These are phyloP conservation scores for Drosophila hydei DNA, from an alignment of 1,140 invertebrate species.

Conservation along the genomic window DNA sequence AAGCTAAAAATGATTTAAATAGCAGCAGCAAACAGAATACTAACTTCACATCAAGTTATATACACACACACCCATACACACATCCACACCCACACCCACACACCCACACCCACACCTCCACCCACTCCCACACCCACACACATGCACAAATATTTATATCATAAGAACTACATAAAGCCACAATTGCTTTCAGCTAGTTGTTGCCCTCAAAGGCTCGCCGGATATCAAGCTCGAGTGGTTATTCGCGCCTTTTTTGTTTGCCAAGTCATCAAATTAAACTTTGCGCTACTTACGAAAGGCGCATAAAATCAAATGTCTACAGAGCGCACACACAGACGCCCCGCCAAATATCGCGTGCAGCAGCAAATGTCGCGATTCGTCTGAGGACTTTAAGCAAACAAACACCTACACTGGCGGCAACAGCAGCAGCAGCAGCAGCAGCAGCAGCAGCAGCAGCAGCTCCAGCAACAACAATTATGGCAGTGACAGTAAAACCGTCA, in stretches of 20 bases:
- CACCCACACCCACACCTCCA: too few species aligned
- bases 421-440: conserved; percentile 28
- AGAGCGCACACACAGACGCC: not conserved
- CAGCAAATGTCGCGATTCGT: conserved; percentile 45
- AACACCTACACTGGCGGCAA: conserved; percentile 50
- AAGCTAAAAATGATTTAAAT: too few species aligned
- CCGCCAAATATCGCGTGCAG: conserved; percentile 36
- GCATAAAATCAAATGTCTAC: conserved; percentile 43
- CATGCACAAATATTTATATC: too few species aligned
- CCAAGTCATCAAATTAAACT: conserved; percentile 47
- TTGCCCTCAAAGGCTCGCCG: not conserved
- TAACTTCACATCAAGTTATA: too few species aligned
- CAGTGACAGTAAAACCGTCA: conserved; percentile 68
- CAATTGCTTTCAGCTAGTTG: not conserved
- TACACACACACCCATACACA: not conserved
- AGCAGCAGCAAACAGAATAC: too few species aligned
- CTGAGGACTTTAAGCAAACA: conserved; percentile 57
- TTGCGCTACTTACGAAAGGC: conserved; percentile 36
- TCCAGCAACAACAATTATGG: conserved; percentile 39
- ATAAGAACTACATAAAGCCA: too few species aligned
- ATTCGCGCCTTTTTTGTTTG: conserved; percentile 27
- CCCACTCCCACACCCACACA: too few species aligned
- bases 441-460: conserved; percentile 17
- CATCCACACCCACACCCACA: too few species aligned
- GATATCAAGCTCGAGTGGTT: conserved; percentile 13